phyloP scores from a whole-genome alignment of 2,113 vertebrate species.

The Pluvialis apricaria region DNA sequence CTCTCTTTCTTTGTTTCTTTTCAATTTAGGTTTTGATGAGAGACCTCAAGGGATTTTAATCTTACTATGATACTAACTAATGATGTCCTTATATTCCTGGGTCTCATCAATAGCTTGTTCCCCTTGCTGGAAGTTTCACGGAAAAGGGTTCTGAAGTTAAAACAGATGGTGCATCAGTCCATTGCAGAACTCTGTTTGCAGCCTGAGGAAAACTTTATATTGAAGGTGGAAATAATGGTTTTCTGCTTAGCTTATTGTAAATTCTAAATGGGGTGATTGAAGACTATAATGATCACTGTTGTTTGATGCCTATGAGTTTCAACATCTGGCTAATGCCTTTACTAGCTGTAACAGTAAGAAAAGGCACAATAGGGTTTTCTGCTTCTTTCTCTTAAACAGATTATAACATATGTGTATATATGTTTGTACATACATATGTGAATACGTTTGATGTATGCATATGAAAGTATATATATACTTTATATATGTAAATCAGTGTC shows the following conservation, averaged over 20 bases:
- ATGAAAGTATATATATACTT: background rate
- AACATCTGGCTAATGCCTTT: constrained; percentile 74
- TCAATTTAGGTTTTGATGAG: constrained; percentile 75
- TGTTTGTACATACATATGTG: background rate
- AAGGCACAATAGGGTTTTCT: background rate
- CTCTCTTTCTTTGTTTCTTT: constrained; percentile 33
- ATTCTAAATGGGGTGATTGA: constrained; percentile 77
- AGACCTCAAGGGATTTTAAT: constrained; percentile 82
- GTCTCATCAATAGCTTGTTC: constrained; percentile 80
- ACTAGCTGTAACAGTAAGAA: constrained; percentile 42
- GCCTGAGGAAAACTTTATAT: constrained; percentile 87
- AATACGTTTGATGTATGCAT: background rate
- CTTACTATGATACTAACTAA: constrained; percentile 80
- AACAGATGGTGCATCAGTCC: constrained; percentile 80
- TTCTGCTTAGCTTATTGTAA: constrained; percentile 82
- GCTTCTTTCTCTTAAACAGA: constrained; percentile 8
- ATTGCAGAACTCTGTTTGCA: constrained; percentile 78
- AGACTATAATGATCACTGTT: constrained; percentile 70
- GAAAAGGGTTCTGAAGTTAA: constrained; percentile 75
- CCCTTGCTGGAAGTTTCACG: constrained; percentile 77
- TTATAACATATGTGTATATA: background rate
- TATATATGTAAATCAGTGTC: background rate
- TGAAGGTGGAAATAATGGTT: constrained; percentile 85
- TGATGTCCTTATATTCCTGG: constrained; percentile 78
- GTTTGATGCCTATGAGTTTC: constrained; percentile 62